Percentiles rank a stretch among this genome's conserved stretches.
These are phyloP conservation scores for Polypedilum vanderplanki DNA, from an alignment of 1,140 invertebrate genomes.

Conservation along the genomic window DNA sequence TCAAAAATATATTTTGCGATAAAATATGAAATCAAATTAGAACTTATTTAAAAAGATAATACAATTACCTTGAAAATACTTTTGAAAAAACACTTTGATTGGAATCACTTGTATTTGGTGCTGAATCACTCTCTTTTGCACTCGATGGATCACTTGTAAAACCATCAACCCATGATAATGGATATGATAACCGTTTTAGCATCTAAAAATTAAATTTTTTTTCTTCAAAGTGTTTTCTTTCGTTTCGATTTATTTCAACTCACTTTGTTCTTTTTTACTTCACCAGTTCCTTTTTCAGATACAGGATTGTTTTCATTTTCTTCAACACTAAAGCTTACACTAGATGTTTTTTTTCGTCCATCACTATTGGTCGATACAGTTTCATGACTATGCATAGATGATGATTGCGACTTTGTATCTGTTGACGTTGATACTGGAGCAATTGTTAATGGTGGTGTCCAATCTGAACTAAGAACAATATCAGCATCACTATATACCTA, in stretches of 20 bases:
- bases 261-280: constrained; percentile 61
- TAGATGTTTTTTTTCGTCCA: constrained; percentile 60
- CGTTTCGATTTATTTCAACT: constrained; percentile 29
- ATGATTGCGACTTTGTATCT: constrained; percentile 37
- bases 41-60: too few relatives aligned
- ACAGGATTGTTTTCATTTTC: constrained; percentile 45
- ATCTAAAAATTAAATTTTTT: constrained; percentile 51
- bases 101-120: constrained; percentile 45
- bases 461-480: constrained; percentile 72
- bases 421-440: constrained; percentile 48
- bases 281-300: constrained; percentile 36
- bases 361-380: constrained; percentile 32
- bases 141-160: constrained; percentile 55
- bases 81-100: constrained; percentile 71
- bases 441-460: constrained; percentile 72
- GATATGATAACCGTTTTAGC: constrained; percentile 83
- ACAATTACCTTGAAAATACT: constrained; percentile 75
- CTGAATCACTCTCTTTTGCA: constrained; percentile 40
- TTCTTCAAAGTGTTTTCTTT: constrained; percentile 11
- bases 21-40: too few relatives aligned
- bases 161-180: constrained; percentile 87
- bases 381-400: constrained; percentile 44
- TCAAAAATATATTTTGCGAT: neutral
- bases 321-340: constrained; percentile 66
- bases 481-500: constrained; percentile 72